Percentiles rank a stretch among this genome's conserved stretches.
Conservation (phyloP, 1,140 invertebrate species). For the Drosophila quadrilineata region DNA sequence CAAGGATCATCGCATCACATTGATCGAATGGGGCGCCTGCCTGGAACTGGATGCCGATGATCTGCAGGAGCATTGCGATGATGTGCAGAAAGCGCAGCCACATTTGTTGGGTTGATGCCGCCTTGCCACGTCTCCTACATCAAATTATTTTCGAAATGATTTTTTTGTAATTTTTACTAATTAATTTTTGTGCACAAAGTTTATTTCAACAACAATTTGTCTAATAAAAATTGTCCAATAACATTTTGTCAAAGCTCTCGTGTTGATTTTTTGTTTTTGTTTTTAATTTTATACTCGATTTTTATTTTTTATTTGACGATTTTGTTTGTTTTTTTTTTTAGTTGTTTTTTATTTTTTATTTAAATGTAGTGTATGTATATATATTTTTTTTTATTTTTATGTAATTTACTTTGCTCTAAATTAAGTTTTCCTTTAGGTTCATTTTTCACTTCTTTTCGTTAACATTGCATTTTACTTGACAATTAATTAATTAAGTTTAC, state of each 20-base stretch:
- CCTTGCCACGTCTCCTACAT: not conserved
- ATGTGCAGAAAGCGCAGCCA: conserved; percentile 64
- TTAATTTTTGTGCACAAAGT: conserved; percentile 48
- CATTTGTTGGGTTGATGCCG: conserved; percentile 62
- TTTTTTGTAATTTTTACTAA: conserved; percentile 19
- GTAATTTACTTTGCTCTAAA: conserved; percentile 72
- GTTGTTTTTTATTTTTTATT: conserved; percentile 40
- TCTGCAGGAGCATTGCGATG: conserved; percentile 72
- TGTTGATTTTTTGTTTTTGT: conserved; percentile 34
- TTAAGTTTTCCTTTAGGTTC: conserved; percentile 43
- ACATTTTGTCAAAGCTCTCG: too few relatives aligned
- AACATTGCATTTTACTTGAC: conserved; percentile 58
- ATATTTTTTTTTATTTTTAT: too few relatives aligned
- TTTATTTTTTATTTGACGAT: conserved; percentile 43
- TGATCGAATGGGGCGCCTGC: conserved; percentile 96
- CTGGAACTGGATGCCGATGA: conserved; percentile 88
- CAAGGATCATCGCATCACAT: conserved; percentile 92
- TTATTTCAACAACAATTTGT: conserved; percentile 54
- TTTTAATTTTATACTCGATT: conserved; percentile 31
- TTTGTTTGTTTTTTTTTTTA: conserved; percentile 32
- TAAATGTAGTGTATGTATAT: conserved; percentile 66
- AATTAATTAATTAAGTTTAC: conserved; percentile 48
- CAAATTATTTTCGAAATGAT: conserved; percentile 7
- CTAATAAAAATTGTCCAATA: conserved; percentile 48
- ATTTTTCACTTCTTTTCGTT: conserved; percentile 16